phyloP scores from a whole-genome alignment of 2,888 invertebrate genomes.

The Aphrophora alni region DNA sequence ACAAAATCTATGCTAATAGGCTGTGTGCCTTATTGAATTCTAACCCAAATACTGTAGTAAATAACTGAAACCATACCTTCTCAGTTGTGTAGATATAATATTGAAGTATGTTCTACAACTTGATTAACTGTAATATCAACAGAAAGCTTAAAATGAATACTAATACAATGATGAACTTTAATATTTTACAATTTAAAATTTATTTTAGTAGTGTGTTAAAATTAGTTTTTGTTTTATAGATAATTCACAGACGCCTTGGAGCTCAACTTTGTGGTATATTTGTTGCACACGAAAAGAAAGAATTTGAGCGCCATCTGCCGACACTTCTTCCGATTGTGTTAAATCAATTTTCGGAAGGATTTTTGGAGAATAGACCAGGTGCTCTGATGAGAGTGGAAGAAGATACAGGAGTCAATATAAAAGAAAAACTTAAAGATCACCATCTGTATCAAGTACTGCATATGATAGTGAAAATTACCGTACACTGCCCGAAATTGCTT shows the following conservation, averaged over 20 bases:
- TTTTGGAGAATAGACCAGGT: conserved; percentile 56
- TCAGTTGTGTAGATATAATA: no score
- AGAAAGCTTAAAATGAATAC: no score
- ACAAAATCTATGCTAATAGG: no score
- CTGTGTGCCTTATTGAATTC: no score
- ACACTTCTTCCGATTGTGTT: conserved; percentile 67
- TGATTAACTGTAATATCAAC: no score
- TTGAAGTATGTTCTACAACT: no score
- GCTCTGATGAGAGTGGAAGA: conserved; percentile 48
- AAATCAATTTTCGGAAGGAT: conserved; percentile 62
- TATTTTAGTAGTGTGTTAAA: no score
- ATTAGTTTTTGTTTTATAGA: conserved; percentile 36
- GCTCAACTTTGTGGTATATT: conserved; percentile 82
- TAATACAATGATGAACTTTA: no score
- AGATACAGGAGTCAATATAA: conserved; percentile 59
- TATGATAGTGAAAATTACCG: conserved; percentile 70
- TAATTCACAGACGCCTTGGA: conserved; percentile 74
- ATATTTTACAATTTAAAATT: no score
- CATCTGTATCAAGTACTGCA: conserved; percentile 77
- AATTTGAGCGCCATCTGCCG: conserved; percentile 71
- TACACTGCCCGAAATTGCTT: conserved; percentile 67
- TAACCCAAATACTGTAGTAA: no score
- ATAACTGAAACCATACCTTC: no score
- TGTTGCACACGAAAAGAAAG: conserved; percentile 73
- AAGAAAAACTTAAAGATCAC: conserved; percentile 72